Conservation (phyloP, 2,888 invertebrate species). For the Lomographa bimaculata region DNA sequence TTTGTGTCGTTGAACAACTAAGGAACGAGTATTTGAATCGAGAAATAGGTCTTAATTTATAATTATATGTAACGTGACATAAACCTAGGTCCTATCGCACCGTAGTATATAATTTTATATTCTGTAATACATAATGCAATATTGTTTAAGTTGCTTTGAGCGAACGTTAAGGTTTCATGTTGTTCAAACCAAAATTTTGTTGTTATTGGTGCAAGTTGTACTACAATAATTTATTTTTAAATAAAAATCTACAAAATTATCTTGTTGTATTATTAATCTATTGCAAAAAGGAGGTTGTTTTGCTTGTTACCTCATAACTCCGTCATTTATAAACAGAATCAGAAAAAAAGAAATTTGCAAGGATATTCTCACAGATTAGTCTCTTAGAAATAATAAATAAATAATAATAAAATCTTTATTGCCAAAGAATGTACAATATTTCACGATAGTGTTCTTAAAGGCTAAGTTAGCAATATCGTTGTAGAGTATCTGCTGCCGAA, state of each 20-base stretch:
- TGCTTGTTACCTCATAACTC: no score
- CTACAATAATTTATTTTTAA: conserved; percentile 83
- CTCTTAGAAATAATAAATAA: no score
- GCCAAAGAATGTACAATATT: no score
- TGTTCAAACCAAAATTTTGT: conserved; percentile 81
- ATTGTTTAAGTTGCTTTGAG: conserved; percentile 67
- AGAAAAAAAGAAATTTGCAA: no score
- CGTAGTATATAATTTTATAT: conserved; percentile 61
- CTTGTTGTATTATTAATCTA: conserved; percentile 32
- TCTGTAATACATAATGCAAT: conserved; percentile 51
- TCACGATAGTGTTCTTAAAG: no score
- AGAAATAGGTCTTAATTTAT: conserved; percentile 28
- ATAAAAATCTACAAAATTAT: conserved; percentile 67
- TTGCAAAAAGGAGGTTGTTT: no score
- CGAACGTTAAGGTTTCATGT: conserved; percentile 72
- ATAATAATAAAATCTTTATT: no score
- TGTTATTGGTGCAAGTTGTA: conserved; percentile 83
- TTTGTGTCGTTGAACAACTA: conserved; percentile 40
- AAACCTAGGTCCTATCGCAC: conserved; percentile 55
- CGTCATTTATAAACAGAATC: no score
- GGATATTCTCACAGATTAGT: no score
- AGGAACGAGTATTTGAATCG: conserved; percentile 38
- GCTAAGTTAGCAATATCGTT: no score
- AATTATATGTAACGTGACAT: conserved; percentile 41
- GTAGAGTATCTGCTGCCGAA: no score